Conservation (phyloP, 2,888 invertebrate species). For the Drosophila demipolita region DNA sequence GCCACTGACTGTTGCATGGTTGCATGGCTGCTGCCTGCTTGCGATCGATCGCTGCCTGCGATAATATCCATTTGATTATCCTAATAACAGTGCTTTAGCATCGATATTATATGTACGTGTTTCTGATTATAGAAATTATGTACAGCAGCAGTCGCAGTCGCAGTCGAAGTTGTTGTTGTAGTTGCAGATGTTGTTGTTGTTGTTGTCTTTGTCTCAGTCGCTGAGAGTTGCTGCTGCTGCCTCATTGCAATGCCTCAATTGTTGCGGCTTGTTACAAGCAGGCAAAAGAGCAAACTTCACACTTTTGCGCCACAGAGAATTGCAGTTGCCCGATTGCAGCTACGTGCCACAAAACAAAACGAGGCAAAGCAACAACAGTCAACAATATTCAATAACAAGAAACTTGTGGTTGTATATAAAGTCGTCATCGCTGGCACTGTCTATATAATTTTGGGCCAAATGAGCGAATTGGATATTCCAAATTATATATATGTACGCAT, state of each 20-base stretch:
- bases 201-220: conserved; percentile 7
- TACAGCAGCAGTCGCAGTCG: conserved; percentile 38
- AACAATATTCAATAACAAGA: conserved; percentile 24
- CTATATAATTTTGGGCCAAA: conserved; percentile 76
- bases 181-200: conserved; percentile 11
- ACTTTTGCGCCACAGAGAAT: conserved; percentile 74
- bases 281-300: conserved; percentile 63
- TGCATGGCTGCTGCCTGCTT: conserved; percentile 12
- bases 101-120: conserved; percentile 85
- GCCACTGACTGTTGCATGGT: conserved; percentile 19
- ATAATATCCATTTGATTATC: conserved; percentile 85
- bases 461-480: conserved; percentile 73
- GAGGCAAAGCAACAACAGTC: conserved; percentile 8
- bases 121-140: conserved; percentile 85
- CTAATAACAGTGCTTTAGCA: conserved; percentile 85
- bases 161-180: neutral
- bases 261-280: conserved; percentile 48
- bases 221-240: conserved; percentile 4
- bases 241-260: conserved; percentile 64
- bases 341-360: conserved; percentile 42
- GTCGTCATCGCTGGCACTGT: conserved; percentile 62
- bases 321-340: conserved; percentile 43
- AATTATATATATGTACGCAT: conserved; percentile 53
- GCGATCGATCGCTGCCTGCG: conserved; percentile 80
- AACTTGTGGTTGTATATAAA: conserved; percentile 48